Percentiles rank a stretch among this genome's conserved stretches.
phyloP scores from a whole-genome alignment of 2,113 vertebrate species.

The Campylorhamphus procurvoides region DNA sequence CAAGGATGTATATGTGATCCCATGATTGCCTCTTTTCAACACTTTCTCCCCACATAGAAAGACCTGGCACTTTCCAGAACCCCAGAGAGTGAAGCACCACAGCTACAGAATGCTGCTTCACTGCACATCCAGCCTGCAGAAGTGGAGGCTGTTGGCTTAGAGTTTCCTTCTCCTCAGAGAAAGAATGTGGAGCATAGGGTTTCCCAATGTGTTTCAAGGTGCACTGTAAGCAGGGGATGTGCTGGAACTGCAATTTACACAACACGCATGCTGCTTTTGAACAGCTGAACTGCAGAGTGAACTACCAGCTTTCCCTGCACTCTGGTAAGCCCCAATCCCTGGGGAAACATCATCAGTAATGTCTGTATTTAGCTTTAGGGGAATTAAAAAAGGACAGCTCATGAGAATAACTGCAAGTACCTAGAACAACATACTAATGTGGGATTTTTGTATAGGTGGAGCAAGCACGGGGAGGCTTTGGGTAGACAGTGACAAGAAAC shows the following conservation, averaged over 20 bases:
- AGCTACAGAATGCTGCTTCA: not conserved
- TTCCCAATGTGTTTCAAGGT: accelerated
- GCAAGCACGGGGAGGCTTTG: not conserved
- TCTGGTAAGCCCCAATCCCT: not conserved
- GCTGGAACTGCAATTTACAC: not conserved
- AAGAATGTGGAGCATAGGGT: not conserved
- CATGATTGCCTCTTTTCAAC: not conserved
- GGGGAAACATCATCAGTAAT: not conserved
- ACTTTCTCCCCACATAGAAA: not conserved
- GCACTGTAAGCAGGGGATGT: not conserved
- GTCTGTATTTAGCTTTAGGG: not conserved
- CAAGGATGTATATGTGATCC: not conserved
- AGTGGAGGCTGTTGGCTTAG: not conserved
- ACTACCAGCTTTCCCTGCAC: not conserved
- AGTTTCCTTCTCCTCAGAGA: not conserved
- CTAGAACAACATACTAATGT: too few relatives aligned
- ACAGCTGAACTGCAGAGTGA: not conserved
- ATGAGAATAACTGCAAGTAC: too few relatives aligned
- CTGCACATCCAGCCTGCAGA: not conserved
- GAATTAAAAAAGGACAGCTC: not conserved
- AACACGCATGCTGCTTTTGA: not conserved
- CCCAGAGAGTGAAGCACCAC: not conserved
- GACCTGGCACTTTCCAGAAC: not conserved
- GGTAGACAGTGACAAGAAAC: not conserved
- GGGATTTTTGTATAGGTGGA: not conserved